A percentile compares a stretch with the other conserved stretches of the same genome.
phyloP scores from a whole-genome alignment of 2,888 invertebrate species.

The Nesidiocoris tenuis region DNA sequence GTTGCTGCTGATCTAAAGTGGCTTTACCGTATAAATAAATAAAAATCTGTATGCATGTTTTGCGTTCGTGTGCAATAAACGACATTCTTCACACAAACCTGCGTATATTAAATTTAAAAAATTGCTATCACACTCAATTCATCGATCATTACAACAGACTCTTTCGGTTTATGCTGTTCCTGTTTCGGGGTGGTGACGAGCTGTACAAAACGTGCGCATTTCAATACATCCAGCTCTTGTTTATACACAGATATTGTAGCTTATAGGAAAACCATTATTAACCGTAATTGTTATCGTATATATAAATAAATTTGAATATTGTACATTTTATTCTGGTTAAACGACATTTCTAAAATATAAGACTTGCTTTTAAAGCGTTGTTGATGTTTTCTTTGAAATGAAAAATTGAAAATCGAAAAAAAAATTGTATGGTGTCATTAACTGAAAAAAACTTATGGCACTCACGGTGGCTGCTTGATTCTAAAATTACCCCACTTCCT shows the following conservation, averaged over 20 bases:
- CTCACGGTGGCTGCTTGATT: too few relatives aligned
- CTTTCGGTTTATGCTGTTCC: not conserved
- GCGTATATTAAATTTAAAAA: too few relatives aligned
- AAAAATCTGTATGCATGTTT: too few relatives aligned
- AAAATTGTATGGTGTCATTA: too few relatives aligned
- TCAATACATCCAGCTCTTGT: constrained; percentile 13
- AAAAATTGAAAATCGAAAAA: not conserved
- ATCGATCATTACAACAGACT: not conserved
- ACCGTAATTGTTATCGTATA: not conserved
- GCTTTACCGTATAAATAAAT: too few relatives aligned
- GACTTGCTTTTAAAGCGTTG: constrained; percentile 27
- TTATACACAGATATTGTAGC: not conserved
- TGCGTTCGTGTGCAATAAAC: too few relatives aligned
- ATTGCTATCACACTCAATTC: too few relatives aligned
- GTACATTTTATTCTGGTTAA: not conserved
- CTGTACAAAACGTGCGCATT: constrained; percentile 17
- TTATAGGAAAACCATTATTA: not conserved
- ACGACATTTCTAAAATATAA: not conserved
- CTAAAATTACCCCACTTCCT: too few relatives aligned
- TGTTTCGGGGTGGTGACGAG: not conserved
- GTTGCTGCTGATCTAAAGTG: too few relatives aligned
- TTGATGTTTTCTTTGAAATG: not conserved
- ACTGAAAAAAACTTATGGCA: too few relatives aligned
- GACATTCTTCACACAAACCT: too few relatives aligned
- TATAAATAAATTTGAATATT: not conserved